phyloP scores from a whole-genome alignment of 2,797 vertebrate genomes.

The Enteromius paludinosus region DNA sequence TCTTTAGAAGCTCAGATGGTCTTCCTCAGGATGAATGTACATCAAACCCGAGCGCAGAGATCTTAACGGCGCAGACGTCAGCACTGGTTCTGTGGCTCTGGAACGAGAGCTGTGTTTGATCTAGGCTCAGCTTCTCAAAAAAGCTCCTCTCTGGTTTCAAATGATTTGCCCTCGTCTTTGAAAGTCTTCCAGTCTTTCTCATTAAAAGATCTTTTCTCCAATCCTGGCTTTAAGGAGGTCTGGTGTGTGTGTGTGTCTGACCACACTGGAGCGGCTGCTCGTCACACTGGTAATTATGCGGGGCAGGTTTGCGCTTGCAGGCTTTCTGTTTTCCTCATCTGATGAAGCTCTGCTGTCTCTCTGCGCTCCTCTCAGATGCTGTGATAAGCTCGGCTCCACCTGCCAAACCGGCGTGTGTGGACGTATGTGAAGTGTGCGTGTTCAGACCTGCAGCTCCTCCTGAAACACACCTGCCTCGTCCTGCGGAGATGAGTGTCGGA shows the following conservation, averaged over 20 bases:
- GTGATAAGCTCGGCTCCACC: slow-evolving; percentile 5
- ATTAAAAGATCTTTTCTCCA: slow-evolving; percentile 73
- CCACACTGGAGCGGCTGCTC: slow-evolving; percentile 78
- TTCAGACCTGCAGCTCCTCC: slow-evolving; percentile 22
- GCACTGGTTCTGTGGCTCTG: slow-evolving; percentile 66
- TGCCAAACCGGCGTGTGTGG: slow-evolving; percentile 8
- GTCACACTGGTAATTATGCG: slow-evolving; percentile 84
- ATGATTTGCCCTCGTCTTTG: slow-evolving; percentile 70
- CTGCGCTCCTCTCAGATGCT: slow-evolving; percentile 22
- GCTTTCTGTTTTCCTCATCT: slow-evolving; percentile 42
- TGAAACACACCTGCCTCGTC: slow-evolving; percentile 13
- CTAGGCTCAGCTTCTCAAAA: slow-evolving; percentile 67
- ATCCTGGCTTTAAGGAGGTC: slow-evolving; percentile 52
- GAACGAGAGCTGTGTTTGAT: slow-evolving; percentile 77
- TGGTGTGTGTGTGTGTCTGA: slow-evolving; percentile 70
- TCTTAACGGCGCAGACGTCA: slow-evolving; percentile 62
- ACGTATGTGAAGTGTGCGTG: slow-evolving; percentile 29
- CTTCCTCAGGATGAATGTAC: slow-evolving; percentile 33
- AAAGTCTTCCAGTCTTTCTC: slow-evolving; percentile 74
- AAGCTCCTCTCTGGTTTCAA: slow-evolving; percentile 71
- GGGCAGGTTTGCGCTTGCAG: slow-evolving; percentile 84
- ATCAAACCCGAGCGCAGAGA: slow-evolving; percentile 49
- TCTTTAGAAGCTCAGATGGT: background rate
- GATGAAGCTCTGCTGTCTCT: slow-evolving; percentile 25
- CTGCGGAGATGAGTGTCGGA: background rate